Evolutionary conservation across 2,888 invertebrate species (phyloP).

Genomic region (Pinctada fucata): DNA sequence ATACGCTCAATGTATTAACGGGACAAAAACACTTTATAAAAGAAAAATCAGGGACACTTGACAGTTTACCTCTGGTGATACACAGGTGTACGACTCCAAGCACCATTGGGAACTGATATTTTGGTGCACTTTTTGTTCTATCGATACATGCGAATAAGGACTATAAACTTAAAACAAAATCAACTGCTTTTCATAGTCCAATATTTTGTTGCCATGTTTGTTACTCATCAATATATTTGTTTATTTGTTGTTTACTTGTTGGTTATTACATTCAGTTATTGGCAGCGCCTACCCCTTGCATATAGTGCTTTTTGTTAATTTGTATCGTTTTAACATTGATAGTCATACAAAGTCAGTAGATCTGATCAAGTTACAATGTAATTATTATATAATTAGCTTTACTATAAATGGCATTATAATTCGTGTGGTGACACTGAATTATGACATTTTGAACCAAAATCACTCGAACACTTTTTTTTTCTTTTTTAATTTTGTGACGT

Average conservation of each 20-base stretch:
- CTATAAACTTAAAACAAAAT: slow-evolving; percentile 4
- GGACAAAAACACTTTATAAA: not conserved
- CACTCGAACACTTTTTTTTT: not conserved
- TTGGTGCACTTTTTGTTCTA: not conserved
- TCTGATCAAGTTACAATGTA: slow-evolving; percentile 11
- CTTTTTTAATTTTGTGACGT: slow-evolving; percentile 4
- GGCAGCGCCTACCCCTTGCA: slow-evolving; percentile 18
- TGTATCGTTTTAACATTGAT: slow-evolving; percentile 2
- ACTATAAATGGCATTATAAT: slow-evolving; percentile 29
- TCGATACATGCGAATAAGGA: slow-evolving; percentile 8
- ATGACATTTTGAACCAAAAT: not conserved
- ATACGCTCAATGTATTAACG: slow-evolving; percentile 11
- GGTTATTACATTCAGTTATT: slow-evolving; percentile 7
- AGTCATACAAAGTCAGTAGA: slow-evolving; percentile 20
- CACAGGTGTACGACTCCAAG: not conserved
- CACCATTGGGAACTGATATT: not conserved
- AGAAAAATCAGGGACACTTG: slow-evolving; percentile 30
- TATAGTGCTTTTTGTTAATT: slow-evolving; percentile 17
- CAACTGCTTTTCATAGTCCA: slow-evolving; percentile 26
- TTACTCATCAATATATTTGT: slow-evolving; percentile 19
- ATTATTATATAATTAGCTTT: slow-evolving; percentile 12
- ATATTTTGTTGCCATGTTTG: slow-evolving; percentile 23
- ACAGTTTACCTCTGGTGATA: slow-evolving; percentile 1
- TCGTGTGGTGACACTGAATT: too few species aligned
- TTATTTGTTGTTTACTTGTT: slow-evolving; percentile 26